Evolutionary conservation across 2,797 vertebrate genomes (phyloP).

Genomic region (Novumbra hubbsi): DNA sequence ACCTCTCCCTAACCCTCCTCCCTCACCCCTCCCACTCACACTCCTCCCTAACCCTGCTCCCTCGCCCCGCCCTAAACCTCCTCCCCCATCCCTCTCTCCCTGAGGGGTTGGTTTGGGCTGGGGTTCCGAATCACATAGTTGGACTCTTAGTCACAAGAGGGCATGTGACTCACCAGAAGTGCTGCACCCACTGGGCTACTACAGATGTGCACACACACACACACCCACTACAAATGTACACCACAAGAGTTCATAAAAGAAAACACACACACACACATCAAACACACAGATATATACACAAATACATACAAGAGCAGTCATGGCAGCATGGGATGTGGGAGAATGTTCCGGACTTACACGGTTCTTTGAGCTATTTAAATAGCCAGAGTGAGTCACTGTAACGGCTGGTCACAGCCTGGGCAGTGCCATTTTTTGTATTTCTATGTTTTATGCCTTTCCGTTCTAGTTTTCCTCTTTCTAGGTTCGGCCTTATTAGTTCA

Average conservation of each 20-base stretch:
- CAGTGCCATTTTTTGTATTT: too few species aligned
- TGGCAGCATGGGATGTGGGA: conserved; percentile 1
- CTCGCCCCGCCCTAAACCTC: background rate
- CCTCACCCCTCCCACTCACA: conserved; percentile 11
- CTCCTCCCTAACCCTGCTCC: too few species aligned
- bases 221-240: background rate
- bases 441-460: too few species aligned
- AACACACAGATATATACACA: conserved; percentile 10
- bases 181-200: conserved; percentile 52
- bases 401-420: too few species aligned
- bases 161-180: conserved; percentile 70
- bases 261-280: conserved; percentile 20
- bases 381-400: conserved; percentile 64
- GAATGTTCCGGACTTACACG: conserved; percentile 34
- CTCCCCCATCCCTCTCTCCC: conserved; percentile 16
- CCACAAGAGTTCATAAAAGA: background rate
- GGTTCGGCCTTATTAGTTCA: too few species aligned
- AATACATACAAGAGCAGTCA: conserved; percentile 9
- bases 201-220: conserved; percentile 12
- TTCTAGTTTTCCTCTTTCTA: too few species aligned
- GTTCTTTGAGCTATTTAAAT: conserved; percentile 61
- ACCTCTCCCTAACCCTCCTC: conserved; percentile 7
- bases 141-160: conserved; percentile 70
- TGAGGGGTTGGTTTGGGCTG: conserved; percentile 36
- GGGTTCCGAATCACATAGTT: conserved; percentile 66